Evolutionary conservation across 2,888 invertebrate species (phyloP).

Genomic region (Ommatoiulus sabulosus): DNA sequence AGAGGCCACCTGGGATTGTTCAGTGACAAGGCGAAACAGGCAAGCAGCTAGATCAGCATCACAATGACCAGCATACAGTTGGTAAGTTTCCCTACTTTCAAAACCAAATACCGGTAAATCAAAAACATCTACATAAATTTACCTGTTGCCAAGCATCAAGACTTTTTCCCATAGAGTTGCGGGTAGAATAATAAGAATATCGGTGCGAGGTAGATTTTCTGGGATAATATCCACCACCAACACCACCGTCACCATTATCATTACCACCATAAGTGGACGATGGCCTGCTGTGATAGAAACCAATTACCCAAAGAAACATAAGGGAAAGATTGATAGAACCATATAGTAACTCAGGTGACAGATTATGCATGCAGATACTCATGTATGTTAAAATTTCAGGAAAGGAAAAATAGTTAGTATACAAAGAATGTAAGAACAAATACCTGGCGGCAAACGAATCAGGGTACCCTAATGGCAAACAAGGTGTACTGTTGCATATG

Average conservation of each 20-base stretch:
- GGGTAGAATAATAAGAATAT: slow-evolving; percentile 46
- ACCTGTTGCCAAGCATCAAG: slow-evolving; percentile 43
- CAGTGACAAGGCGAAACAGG: too few relatives aligned
- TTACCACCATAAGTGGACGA: slow-evolving; percentile 28
- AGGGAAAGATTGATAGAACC: slow-evolving; percentile 45
- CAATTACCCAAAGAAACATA: slow-evolving; percentile 57
- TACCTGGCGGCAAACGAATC: slow-evolving; percentile 46
- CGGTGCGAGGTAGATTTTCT: slow-evolving; percentile 26
- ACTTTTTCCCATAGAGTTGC: slow-evolving; percentile 18
- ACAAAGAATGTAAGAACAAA: not conserved
- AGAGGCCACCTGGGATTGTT: too few relatives aligned
- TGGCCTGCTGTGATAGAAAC: slow-evolving; percentile 48
- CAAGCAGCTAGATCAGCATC: too few relatives aligned
- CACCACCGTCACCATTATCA: slow-evolving; percentile 33
- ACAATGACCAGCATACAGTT: too few relatives aligned
- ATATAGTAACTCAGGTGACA: not conserved
- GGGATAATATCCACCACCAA: slow-evolving; percentile 42
- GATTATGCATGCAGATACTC: slow-evolving; percentile 24
- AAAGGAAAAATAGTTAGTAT: not conserved
- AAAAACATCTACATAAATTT: not conserved
- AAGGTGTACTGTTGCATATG: slow-evolving; percentile 50
- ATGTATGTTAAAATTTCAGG: not conserved
- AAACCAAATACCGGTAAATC: not conserved
- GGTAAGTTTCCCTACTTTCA: not conserved
- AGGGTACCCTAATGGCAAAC: slow-evolving; percentile 49